These are phyloP conservation scores for Callopanchax toddi DNA, from an alignment of 2,113 vertebrate genomes.

Conservation along the genomic window DNA sequence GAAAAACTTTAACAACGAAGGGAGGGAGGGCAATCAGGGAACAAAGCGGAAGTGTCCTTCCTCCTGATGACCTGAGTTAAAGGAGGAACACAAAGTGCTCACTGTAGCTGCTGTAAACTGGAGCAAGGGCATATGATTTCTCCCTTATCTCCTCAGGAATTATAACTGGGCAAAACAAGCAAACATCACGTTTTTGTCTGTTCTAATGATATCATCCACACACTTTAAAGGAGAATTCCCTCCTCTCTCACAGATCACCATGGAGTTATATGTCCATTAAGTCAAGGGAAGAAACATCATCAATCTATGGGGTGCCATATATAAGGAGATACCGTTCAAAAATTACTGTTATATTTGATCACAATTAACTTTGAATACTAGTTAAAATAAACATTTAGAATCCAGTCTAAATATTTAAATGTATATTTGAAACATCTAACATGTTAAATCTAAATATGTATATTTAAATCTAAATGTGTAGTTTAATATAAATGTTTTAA, in stretches of 20 bases:
- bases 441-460: no score
- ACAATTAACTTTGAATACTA: no score
- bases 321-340: no score
- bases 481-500: no score
- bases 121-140: not conserved
- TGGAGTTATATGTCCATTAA: not conserved
- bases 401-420: no score
- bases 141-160: not conserved
- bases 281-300: not conserved
- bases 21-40: constrained; percentile 49
- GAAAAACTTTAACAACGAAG: constrained; percentile 66
- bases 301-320: no score
- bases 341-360: no score
- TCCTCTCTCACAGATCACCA: not conserved
- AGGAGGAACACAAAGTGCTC: constrained; percentile 46
- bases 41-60: constrained; percentile 74
- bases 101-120: constrained; percentile 29
- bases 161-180: not conserved
- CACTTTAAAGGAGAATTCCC: not conserved
- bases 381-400: no score
- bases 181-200: not conserved
- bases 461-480: no score
- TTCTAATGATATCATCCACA: not conserved
- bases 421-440: no score
- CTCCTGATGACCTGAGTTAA: constrained; percentile 64